These are phyloP conservation scores for Venusia cambrica DNA, from an alignment of 2,888 invertebrate species.

Conservation along the genomic window DNA sequence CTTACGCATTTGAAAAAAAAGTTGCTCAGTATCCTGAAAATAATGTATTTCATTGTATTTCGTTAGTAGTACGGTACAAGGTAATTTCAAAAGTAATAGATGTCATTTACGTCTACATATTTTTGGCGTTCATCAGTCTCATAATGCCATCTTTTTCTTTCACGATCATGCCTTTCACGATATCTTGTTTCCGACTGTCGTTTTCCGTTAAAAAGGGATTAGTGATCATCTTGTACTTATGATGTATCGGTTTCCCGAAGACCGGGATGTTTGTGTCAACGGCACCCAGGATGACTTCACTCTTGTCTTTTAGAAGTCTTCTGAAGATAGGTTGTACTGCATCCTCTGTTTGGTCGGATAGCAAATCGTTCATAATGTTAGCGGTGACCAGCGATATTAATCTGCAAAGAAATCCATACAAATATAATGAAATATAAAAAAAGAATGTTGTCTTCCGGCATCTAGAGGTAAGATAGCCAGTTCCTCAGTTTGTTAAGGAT, in stretches of 20 bases:
- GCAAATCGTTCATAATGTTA: slow-evolving; percentile 1
- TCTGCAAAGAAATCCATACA: slow-evolving; percentile 10
- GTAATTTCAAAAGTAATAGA: no score
- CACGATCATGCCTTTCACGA: slow-evolving; percentile 1
- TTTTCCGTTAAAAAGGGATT: neutral
- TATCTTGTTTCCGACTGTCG: neutral
- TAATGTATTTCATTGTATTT: no score
- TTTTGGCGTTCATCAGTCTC: neutral
- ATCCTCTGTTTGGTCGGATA: neutral
- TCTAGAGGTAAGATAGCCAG: no score
- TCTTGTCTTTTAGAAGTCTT: slow-evolving; percentile 8
- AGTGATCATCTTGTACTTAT: neutral
- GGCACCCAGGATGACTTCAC: slow-evolving; percentile 1
- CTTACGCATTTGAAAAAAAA: no score
- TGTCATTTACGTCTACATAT: neutral
- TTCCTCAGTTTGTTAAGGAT: no score
- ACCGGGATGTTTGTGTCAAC: neutral
- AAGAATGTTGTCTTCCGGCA: no score
- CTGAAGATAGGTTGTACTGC: slow-evolving; percentile 1
- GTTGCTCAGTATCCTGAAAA: no score
- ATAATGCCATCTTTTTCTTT: neutral
- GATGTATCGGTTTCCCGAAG: neutral
- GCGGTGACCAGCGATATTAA: neutral
- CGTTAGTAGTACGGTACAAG: no score
- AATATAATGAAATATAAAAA: neutral